Evolutionary conservation across 1,140 invertebrate genomes (phyloP), one percentile per base, ranked within the genome.

Genomic region (Aphelenchoides fujianensis): DNA sequence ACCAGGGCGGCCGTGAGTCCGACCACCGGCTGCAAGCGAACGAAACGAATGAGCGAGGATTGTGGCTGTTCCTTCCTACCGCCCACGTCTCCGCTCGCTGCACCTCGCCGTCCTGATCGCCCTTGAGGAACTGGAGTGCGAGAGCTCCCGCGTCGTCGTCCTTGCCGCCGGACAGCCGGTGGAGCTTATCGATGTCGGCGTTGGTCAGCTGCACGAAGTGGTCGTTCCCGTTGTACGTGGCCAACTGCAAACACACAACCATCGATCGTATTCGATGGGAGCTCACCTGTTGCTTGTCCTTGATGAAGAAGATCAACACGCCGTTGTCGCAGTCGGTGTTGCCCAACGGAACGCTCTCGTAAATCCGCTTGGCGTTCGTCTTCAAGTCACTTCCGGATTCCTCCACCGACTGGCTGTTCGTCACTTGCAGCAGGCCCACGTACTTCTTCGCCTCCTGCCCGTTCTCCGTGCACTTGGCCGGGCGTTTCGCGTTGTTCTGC

Each of bases 71-170:
- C 12, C 37, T 19, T 31, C 68, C 73, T 36, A 73, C 71, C 28
- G 69, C 71, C 71, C 57, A 74, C 31, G 48, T 74, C 32, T 73
- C 57, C 59, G 35, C n/a, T 55, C 36, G 70, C 19, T 72, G 69
- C 19, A 67, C 68, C 16, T 73, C 70, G 16, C 34, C 37, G 3
- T 34, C 68, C 19, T 59, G 55, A 59, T 59, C 19, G n/a, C 28
- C 37, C 12, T 12, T 12, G 32, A 16, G 5, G 2, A 3, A 30
- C 32, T 55, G 34, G 12, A 34, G 34, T 27, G 66, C 57, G 3
- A 66, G 27, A 5, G 2, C 35, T 52, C 69, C 69, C 16, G 28
- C 55, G 41, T 55, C 55, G 30, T 71, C 63, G 31, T 70, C 54
- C 9, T 53, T 35, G n/a, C n/a, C n/a, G 12, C 31, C 30, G 5